Evolutionary conservation across 1,140 invertebrate species (phyloP), one percentile per base, ranked within the genome.

Genomic region (Telenomus remus): DNA sequence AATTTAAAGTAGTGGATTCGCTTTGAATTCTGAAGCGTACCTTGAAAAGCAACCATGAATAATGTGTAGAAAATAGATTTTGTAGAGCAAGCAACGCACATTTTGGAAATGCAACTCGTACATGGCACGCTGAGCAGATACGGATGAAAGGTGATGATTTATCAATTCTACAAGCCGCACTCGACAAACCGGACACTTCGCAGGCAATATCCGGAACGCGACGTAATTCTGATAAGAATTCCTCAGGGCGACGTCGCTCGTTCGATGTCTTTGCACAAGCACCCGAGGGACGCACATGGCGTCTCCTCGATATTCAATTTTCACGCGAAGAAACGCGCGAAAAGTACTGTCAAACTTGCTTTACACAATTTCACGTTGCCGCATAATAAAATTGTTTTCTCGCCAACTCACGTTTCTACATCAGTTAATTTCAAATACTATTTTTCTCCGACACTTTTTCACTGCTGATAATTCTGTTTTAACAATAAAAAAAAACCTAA

Each of bases 131-230:
- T 49, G 46, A 60, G 53, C 43, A 33, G 15, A 39, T 15, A 64
- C 6, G 19, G 19, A 59, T 59, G 53, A 44, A 60, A 16, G 48
- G 19, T 60, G 44, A 60, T 72, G 56, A 81, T 81, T 82, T 71
- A 76, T 83, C 82, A 82, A 81, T 81, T 72, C 66, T 59, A 80
- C 75, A 72, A 65, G 61, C 57, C 39, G 48, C 33, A 61, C 61
- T 79, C 74, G 73, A 81, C 80, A 79, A 80, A 76, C 70, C 70
- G 61, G 53, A 64, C 59, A 50, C 65, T 50, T 63, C 65, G 59
- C 57, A 60, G 56, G 55, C 76, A 81, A 78, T 78, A 78, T 78
- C 61, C 73, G 69, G 49, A 61, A 66, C 71, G 56, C 56, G 63
- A 74, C 57, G 71, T 56, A 66, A 74, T 46, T 61, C 14, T 61